Conservation (phyloP, 2,113 vertebrate species). For the Butorides virescens region DNA sequence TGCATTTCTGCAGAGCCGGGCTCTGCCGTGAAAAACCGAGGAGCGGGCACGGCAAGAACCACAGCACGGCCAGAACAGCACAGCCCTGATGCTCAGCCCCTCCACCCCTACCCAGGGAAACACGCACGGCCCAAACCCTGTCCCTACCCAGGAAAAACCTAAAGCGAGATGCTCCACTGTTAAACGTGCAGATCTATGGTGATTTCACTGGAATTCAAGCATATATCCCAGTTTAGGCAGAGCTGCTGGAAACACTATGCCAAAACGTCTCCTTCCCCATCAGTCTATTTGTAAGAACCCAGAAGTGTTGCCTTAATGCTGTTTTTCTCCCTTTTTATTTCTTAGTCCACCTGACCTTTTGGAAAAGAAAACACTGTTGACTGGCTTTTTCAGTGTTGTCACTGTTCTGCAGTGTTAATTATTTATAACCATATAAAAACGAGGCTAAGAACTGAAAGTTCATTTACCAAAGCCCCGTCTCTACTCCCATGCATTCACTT, state of each 20-base stretch:
- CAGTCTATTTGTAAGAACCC: not conserved
- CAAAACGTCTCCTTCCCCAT: not conserved
- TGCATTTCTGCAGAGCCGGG: not conserved
- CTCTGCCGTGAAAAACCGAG: not conserved
- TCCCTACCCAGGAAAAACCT: not conserved
- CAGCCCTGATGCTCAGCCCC: not conserved
- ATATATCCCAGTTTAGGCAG: not conserved
- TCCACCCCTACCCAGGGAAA: not conserved
- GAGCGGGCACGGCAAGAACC: rapidly evolving
- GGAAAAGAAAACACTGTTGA: not conserved
- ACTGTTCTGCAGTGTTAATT: not conserved
- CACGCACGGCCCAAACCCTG: rapidly evolving
- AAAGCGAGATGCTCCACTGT: not conserved
- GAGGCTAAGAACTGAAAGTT: not conserved
- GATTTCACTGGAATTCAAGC: not conserved
- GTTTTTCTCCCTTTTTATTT: not conserved
- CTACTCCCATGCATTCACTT: not conserved
- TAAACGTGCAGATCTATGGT: rapidly evolving
- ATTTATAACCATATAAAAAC: conserved; percentile 9
- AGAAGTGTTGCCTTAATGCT: not conserved
- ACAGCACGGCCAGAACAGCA: not conserved
- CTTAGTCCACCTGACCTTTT: not conserved
- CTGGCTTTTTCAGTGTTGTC: not conserved
- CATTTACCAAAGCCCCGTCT: not conserved
- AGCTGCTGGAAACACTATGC: not conserved